Base-by-base conservation (phyloP, 2,797 vertebrate species). In the Spheniscus humboldti region DNA sequence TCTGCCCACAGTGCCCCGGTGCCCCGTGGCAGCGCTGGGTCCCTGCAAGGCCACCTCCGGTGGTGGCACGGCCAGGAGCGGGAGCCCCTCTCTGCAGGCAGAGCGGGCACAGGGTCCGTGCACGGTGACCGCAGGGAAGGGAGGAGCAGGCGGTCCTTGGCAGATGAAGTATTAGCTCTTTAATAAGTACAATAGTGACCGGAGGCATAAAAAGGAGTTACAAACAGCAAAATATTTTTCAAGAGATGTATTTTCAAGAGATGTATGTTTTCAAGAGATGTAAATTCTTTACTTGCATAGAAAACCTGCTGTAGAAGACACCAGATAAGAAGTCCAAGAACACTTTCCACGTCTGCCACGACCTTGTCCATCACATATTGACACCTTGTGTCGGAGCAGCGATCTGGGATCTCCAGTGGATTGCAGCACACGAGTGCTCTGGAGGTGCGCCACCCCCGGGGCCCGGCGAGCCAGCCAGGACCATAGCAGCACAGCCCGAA, bases 241-340 rank as follows among this genome's bases (percentile, higher is more conserved):
- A 73, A 74, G 77, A 92, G 24, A 72, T 47, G 52, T 74, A 86
- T 48, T 48, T 48, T 39, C 64, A 73, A 74, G 77, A 92, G 24
- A 72, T 24, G 24, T 48, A 48, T 48, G 24, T 48, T 48, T 48
- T 39, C 64, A 73, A 74, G 77, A 92, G 24, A 72, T 47, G 52
- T 74, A 86, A 76, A 90, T 90, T 85, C 66, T 67, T 90, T 77
- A 86, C 57, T 93, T 96, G 94, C 95, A 94, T 81, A 96, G 90
- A 90, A 91, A 86, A 94, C 43, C 74, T 81, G 53, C 35, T 80
- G 67, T 30, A 37, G 56, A 75, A 84, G 81, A 95, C 73, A 76
- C 13, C 47, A 22, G 66, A 9, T 50, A 50, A 63, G 48, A 86
- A 92, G 60, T 41, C 88, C 0, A 22, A 39, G 64, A 88, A 63